These are phyloP conservation scores for Leptobrachium ailaonicum DNA, from an alignment of 2,113 vertebrate genomes.

Conservation along the genomic window DNA sequence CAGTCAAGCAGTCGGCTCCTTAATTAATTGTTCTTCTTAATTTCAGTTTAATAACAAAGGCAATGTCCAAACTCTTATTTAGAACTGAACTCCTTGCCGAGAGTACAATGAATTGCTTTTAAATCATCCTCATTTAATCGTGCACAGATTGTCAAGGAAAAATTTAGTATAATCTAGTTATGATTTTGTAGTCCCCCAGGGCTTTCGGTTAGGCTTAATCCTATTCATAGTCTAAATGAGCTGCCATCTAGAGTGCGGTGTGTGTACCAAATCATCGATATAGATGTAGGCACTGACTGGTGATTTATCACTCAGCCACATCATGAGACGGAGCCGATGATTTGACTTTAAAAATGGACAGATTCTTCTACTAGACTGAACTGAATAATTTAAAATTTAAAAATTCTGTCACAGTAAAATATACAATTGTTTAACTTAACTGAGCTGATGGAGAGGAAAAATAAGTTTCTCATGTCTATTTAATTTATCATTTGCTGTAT, in stretches of 20 bases:
- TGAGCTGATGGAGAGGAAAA: conserved; percentile 40
- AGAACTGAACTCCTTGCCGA: conserved; percentile 13
- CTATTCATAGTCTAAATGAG: conserved; percentile 51
- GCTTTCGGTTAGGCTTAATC: conserved; percentile 49
- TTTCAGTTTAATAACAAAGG: conserved; percentile 32
- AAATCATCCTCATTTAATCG: conserved; percentile 48
- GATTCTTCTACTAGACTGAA: conserved; percentile 39
- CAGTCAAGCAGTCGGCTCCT: conserved; percentile 8
- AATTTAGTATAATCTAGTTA: conserved; percentile 39
- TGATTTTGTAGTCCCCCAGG: conserved; percentile 34
- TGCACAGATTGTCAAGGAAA: conserved; percentile 46
- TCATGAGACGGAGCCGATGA: conserved; percentile 29
- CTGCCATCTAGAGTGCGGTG: conserved; percentile 42
- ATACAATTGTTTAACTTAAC: conserved; percentile 47
- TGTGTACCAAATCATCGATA: conserved; percentile 46
- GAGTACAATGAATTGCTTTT: conserved; percentile 36
- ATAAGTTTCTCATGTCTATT: conserved; percentile 38
- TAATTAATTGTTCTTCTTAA: conserved; percentile 32
- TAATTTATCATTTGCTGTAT: conserved; percentile 15
- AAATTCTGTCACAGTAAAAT: conserved; percentile 49
- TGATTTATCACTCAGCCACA: conserved; percentile 47
- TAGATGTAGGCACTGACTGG: conserved; percentile 44
- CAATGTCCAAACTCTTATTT: conserved; percentile 42
- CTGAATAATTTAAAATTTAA: conserved; percentile 48
- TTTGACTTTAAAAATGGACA: conserved; percentile 47